Evolutionary conservation across 2,797 vertebrate species (phyloP).

Genomic region (Podarcis siculus): DNA sequence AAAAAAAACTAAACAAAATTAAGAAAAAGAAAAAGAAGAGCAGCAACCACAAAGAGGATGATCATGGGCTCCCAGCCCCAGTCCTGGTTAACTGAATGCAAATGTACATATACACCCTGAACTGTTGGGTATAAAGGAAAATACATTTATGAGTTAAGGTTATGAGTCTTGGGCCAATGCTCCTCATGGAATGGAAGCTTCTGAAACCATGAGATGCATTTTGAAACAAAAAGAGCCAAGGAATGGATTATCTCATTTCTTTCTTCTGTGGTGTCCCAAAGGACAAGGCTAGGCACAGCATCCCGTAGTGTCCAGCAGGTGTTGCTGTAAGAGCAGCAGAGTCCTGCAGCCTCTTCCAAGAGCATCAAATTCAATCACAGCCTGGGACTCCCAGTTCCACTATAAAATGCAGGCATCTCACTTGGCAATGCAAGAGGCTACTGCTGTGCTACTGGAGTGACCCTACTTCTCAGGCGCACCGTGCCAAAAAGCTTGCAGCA

Average conservation of each 20-base stretch:
- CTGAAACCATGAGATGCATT: neutral
- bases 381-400: slow-evolving; percentile 41
- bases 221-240: neutral
- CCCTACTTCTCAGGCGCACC: slow-evolving; percentile 41
- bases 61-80: neutral
- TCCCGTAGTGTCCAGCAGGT: slow-evolving; percentile 59
- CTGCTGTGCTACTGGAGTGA: slow-evolving; percentile 49
- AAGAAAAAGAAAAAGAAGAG: no score
- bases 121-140: neutral
- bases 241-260: neutral
- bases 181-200: neutral
- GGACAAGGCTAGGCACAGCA: neutral
- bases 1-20: neutral
- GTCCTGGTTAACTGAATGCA: neutral
- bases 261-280: slow-evolving; percentile 4
- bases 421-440: slow-evolving; percentile 40
- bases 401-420: slow-evolving; percentile 50
- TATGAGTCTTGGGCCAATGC: neutral
- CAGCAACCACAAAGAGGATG: neutral
- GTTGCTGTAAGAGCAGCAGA: slow-evolving; percentile 62
- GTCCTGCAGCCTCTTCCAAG: neutral
- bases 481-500: slow-evolving; percentile 50
- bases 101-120: neutral
- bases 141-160: neutral
- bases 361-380: neutral